phyloP scores from a whole-genome alignment of 2,797 vertebrate species.

The Triplophysa bombifrons region DNA sequence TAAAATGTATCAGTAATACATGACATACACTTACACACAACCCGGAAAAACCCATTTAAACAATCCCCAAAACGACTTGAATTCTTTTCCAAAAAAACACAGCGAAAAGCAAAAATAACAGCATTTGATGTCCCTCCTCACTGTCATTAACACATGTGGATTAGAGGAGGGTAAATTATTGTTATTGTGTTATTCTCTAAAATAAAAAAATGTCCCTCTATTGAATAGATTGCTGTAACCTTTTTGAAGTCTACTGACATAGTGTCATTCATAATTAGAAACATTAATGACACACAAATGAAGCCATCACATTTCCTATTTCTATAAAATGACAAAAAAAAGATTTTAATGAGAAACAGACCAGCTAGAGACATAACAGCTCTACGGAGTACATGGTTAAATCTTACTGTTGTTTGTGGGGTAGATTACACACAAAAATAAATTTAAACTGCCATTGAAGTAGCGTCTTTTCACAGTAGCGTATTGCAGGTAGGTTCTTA shows the following conservation, averaged over 20 bases:
- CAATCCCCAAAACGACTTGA: background rate
- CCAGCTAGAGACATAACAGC: too few relatives aligned
- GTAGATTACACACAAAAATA: background rate
- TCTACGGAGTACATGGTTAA: too few relatives aligned
- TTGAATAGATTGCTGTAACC: background rate
- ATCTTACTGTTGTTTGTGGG: background rate
- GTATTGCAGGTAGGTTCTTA: too few relatives aligned
- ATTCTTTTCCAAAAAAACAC: conserved; percentile 31
- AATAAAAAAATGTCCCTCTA: background rate
- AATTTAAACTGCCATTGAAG: background rate
- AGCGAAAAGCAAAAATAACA: background rate
- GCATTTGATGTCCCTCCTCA: background rate
- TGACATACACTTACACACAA: conserved; percentile 37
- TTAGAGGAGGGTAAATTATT: background rate
- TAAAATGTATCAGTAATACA: background rate
- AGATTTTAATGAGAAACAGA: background rate
- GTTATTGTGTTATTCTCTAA: too few relatives aligned
- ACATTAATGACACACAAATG: background rate
- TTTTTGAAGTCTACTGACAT: background rate
- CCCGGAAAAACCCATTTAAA: background rate
- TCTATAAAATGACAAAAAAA: background rate
- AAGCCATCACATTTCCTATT: background rate
- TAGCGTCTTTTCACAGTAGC: background rate
- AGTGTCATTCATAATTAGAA: background rate
- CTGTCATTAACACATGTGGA: background rate